These are phyloP conservation scores for Etheostoma cragini DNA, from an alignment of 2,113 vertebrate genomes.

Conservation along the genomic window DNA sequence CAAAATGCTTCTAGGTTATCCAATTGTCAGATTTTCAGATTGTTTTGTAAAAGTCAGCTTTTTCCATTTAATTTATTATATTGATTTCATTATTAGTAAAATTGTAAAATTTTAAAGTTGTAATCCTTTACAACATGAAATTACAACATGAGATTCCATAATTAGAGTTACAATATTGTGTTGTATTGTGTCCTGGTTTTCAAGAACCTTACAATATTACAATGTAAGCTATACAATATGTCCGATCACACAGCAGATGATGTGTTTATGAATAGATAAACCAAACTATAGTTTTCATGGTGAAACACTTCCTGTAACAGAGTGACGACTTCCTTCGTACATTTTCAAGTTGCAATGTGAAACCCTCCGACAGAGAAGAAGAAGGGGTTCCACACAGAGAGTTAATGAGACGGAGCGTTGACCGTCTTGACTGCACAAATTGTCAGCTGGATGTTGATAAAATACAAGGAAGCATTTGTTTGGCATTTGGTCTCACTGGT, in stretches of 20 bases:
- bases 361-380: neutral
- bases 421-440: neutral
- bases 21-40: neutral
- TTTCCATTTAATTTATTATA: neutral
- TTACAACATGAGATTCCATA: too few relatives aligned
- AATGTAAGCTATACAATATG: neutral
- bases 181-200: neutral
- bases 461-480: constrained; percentile 17
- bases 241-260: neutral
- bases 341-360: constrained; percentile 16
- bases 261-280: constrained; percentile 2
- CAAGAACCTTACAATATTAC: constrained; percentile 8
- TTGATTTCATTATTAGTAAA: neutral
- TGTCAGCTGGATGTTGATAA: constrained; percentile 17
- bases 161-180: too few relatives aligned
- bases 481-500: constrained; percentile 7
- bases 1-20: neutral
- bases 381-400: neutral
- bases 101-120: neutral
- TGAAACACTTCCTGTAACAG: constrained; percentile 10
- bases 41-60: neutral
- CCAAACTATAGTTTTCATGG: constrained; percentile 2
- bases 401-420: neutral
- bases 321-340: constrained; percentile 15
- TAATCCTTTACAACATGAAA: neutral